Conservation (phyloP, 2,113 vertebrate genomes). For the Eurypyga helias region DNA sequence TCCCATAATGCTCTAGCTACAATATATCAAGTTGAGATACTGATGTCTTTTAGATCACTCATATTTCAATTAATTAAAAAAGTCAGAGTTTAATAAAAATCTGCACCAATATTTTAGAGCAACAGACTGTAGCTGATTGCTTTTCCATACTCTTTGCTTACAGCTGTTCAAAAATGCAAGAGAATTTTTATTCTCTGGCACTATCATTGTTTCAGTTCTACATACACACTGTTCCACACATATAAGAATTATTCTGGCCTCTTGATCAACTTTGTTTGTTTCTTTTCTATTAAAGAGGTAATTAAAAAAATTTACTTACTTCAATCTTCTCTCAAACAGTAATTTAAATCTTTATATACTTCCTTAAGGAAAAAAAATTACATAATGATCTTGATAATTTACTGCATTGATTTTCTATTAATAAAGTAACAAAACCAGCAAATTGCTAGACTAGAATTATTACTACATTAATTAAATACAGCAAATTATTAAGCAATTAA, state of each 20-base stretch:
- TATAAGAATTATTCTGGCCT: neutral
- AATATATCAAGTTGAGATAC: neutral
- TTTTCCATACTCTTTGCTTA: neutral
- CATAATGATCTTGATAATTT: neutral
- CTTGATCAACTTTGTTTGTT: neutral
- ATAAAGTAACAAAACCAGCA: neutral
- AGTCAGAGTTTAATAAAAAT: neutral
- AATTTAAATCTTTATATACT: neutral
- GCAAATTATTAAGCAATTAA: neutral
- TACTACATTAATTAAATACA: neutral
- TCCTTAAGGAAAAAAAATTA: neutral
- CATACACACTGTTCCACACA: neutral
- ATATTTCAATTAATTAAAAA: neutral
- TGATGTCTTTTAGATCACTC: neutral
- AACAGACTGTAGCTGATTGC: neutral
- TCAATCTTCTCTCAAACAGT: neutral
- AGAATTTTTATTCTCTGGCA: neutral
- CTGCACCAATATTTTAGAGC: neutral
- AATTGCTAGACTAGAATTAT: neutral
- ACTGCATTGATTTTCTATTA: neutral
- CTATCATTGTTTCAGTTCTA: neutral
- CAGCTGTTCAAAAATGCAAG: neutral
- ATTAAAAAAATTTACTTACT: neutral
- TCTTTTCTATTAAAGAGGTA: neutral
- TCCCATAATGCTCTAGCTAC: neutral